A percentile compares a stretch with the other conserved stretches of the same genome.
phyloP scores from a whole-genome alignment of 2,888 invertebrate species.

The Heliconius charithonia region DNA sequence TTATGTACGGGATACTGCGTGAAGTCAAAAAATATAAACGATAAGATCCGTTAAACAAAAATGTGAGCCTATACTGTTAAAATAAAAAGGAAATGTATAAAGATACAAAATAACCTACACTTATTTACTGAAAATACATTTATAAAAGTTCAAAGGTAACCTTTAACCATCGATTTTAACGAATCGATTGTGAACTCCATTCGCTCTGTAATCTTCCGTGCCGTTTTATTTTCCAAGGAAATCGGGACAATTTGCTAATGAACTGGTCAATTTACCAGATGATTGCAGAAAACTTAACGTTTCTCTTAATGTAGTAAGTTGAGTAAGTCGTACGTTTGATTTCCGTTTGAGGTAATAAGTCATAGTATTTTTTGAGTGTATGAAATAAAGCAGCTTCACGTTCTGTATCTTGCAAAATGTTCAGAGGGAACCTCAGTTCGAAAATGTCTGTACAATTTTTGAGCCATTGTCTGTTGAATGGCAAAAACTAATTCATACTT shows the following conservation, averaged over 20 bases:
- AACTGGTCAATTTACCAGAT: background rate
- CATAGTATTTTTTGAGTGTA: too few species aligned
- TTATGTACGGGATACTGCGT: too few species aligned
- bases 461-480: too few species aligned
- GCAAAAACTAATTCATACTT: too few species aligned
- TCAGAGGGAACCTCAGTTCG: too few species aligned
- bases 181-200: background rate
- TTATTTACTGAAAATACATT: background rate
- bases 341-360: background rate
- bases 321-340: background rate
- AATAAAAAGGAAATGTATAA: background rate
- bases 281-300: background rate
- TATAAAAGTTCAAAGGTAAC: background rate
- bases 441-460: too few species aligned
- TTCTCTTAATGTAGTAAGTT: background rate
- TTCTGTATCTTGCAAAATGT: too few species aligned
- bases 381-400: too few species aligned
- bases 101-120: background rate
- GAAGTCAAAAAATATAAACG: too few species aligned
- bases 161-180: background rate
- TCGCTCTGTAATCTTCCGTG: background rate
- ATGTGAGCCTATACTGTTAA: too few species aligned
- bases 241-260: slow-evolving; percentile 1
- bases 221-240: background rate
- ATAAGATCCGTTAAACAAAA: too few species aligned